phyloP scores from a whole-genome alignment of 2,113 vertebrate genomes.

The Callorhinus ursinus region DNA sequence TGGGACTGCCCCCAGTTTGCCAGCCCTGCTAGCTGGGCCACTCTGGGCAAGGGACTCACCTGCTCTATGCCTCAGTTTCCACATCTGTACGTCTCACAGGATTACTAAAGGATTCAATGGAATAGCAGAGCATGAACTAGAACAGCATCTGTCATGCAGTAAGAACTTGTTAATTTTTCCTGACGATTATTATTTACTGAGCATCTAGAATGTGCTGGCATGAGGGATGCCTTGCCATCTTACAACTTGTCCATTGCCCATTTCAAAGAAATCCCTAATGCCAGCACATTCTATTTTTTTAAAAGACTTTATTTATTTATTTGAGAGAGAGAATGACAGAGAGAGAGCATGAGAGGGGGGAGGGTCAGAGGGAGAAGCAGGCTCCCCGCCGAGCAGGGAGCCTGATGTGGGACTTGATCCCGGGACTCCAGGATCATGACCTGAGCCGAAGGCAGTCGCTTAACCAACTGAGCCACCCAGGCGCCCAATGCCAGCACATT shows the following conservation, averaged over 20 bases:
- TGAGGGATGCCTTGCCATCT: not conserved
- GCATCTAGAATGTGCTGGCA: not conserved
- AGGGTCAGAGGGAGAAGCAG: too few relatives aligned
- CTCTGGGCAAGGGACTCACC: not conserved
- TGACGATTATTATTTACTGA: not conserved
- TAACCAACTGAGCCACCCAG: too few relatives aligned
- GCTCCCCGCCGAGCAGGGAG: too few relatives aligned
- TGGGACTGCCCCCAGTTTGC: accelerated
- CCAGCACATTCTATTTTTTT: not conserved
- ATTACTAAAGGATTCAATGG: not conserved
- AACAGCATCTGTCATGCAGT: too few relatives aligned
- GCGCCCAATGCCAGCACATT: not conserved
- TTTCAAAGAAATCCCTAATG: not conserved
- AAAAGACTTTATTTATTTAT: too few relatives aligned
- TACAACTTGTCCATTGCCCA: too few relatives aligned
- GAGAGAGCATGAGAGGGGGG: too few relatives aligned
- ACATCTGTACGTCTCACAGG: not conserved
- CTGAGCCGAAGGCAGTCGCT: too few relatives aligned
- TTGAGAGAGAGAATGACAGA: too few relatives aligned
- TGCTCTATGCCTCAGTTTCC: not conserved
- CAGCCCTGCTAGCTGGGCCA: not conserved
- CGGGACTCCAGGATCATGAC: too few relatives aligned
- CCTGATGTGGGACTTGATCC: too few relatives aligned
- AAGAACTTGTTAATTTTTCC: not conserved
- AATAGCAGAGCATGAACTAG: not conserved